Evolutionary conservation across 2,797 vertebrate species (phyloP), one percentile per base, ranked within the genome.

Genomic region (Stomatorhinus walkeri): DNA sequence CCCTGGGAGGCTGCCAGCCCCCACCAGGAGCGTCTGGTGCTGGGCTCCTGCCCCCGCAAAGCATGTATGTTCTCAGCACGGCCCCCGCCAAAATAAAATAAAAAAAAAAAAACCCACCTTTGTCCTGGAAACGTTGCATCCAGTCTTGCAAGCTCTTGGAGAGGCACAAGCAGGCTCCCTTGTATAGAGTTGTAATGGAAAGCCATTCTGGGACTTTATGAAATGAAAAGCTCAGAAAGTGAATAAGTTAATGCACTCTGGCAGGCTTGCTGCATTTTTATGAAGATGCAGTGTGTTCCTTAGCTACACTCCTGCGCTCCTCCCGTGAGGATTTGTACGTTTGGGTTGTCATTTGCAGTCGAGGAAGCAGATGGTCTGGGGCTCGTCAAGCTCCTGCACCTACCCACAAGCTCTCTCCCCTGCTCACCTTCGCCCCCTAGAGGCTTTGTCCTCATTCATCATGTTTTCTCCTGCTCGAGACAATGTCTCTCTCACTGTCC

Each of bases 31-130:
- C 96, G 95, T 56, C 95, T 95, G 87, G 93, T 95, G 52, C 92
- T 93, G 0, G 93, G 93, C 1, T 95, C 94, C 79, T 99, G 98
- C 89, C 96, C 92, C 90, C 91, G 94, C 6, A 95, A 94, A 94
- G 93, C 94, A 92, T 96, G 98, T 99, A 93, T 89, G 96, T 94
- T 7, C 16, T 19, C n/a, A 32, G 28, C 19, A 22, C 1, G 40
- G 40, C 64, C 64, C 64, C 28, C 64, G 4, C 0, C 12, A 28
- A 36, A 72, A 72, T 36, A 4, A 14, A 72, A 72, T 36, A 36
- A 72, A 4, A 14, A 72, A 72, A 72, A 14, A 14, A 72, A 72
- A 72, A 72, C 36, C 1, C 12, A 72, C 64, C 64, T 72, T 72
- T 72, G 28, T 72, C 64, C 28, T 12, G 1, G 64, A 72, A 72